A percentile compares a stretch with the other conserved stretches of the same genome.
Conservation (phyloP, 2,113 vertebrate species). For the Serinus canaria region DNA sequence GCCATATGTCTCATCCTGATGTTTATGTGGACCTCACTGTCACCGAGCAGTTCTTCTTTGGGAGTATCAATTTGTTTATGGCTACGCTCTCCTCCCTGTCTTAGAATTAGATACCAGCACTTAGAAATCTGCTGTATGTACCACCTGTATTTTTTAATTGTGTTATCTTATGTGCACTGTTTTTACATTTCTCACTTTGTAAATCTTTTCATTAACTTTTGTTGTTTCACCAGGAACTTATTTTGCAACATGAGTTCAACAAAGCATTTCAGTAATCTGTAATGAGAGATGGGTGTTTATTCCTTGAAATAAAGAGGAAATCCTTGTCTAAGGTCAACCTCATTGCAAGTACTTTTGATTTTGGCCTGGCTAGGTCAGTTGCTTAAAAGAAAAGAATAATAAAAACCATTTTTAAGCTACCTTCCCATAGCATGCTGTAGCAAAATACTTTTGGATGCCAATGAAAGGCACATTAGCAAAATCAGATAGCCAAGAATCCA, state of each 20-base stretch:
- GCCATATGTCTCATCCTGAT: not conserved
- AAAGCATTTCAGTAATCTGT: constrained; percentile 4
- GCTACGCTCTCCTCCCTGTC: rapidly evolving
- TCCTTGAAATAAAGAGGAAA: constrained; percentile 22
- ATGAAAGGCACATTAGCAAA: not conserved
- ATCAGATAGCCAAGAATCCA: not conserved
- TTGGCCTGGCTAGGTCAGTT: not conserved
- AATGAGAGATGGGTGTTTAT: constrained; percentile 3
- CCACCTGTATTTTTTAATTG: not conserved
- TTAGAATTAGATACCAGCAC: not conserved
- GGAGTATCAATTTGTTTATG: not conserved
- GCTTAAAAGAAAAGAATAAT: not conserved
- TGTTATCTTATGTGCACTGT: not conserved
- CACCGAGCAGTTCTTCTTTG: not conserved
- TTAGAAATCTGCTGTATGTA: not conserved
- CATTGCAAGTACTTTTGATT: constrained; percentile 32
- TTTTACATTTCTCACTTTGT: not conserved
- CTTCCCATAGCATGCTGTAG: not conserved
- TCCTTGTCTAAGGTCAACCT: not conserved
- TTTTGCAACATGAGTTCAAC: not conserved
- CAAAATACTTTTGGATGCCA: not conserved
- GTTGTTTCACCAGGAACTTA: not conserved
- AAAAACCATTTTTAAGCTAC: not conserved
- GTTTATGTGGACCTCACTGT: not conserved
- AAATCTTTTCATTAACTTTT: not conserved